These are phyloP conservation scores for Yponomeuta sedellus DNA, from an alignment of 2,888 invertebrate genomes.

Conservation along the genomic window DNA sequence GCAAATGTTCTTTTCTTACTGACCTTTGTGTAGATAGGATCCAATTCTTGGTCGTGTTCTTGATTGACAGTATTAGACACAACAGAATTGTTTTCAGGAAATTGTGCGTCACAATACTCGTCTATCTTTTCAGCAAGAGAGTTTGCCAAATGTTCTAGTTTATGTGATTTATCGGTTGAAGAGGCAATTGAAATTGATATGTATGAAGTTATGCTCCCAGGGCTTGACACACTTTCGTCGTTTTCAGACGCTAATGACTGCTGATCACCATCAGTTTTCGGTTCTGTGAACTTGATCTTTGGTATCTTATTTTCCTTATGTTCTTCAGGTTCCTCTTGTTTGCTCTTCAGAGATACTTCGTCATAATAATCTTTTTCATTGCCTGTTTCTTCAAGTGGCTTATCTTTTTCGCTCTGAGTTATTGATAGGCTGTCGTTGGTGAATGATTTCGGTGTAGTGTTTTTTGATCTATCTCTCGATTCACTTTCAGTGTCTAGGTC, in stretches of 20 bases:
- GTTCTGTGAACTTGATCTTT: constrained; percentile 22
- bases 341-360: constrained; percentile 43
- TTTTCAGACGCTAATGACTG: constrained; percentile 65
- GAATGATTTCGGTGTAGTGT: constrained; percentile 66
- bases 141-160: constrained; percentile 69
- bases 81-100: constrained; percentile 50
- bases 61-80: constrained; percentile 42
- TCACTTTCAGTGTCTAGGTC: constrained; percentile 59
- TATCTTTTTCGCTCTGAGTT: constrained; percentile 51
- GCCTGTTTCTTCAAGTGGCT: constrained; percentile 31
- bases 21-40: constrained; percentile 63
- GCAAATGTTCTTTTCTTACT: constrained; percentile 76
- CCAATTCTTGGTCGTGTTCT: constrained; percentile 46
- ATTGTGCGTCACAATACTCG: constrained; percentile 70
- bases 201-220: constrained; percentile 71
- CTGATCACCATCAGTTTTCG: constrained; percentile 42
- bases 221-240: constrained; percentile 67
- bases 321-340: constrained; percentile 30
- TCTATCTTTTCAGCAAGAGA: constrained; percentile 73
- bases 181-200: constrained; percentile 70
- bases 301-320: constrained; percentile 27
- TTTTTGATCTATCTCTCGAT: constrained; percentile 52
- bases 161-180: constrained; percentile 66
- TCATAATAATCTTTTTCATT: constrained; percentile 43
- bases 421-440: constrained; percentile 60